Evolutionary conservation across 2,888 invertebrate genomes (phyloP), one percentile per base, ranked within the genome.

Genomic region (Teleiodes luculella): DNA sequence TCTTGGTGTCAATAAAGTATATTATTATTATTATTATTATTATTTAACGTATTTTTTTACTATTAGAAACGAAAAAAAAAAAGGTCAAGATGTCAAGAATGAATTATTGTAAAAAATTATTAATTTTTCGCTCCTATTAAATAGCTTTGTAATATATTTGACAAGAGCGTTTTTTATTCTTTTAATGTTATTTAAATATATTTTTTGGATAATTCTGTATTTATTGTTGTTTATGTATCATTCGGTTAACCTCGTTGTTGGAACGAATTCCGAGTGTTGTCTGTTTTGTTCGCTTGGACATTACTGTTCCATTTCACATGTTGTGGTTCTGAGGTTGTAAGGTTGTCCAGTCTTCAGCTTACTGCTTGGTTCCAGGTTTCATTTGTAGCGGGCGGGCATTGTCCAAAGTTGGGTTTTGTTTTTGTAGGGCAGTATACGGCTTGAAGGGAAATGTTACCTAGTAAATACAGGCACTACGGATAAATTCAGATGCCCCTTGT

Each of bases 281-380:
- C n/a, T 24, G 24, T 3, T 3, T 24, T 24, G 24, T 4, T 24
- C 24, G 24, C 24, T 24, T 49, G 49, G 49, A 49, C 49, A 31
- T 11, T 36, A 14, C 11, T 2, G 47, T 48, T 36, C 49, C 36
- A 55, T 57, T 55, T 61, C 57, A 60, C 60, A 77, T 55, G 51
- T 14, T 46, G 37, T 46, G 43, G 51, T 14, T 46, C 14, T 46
- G 43, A n/a, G 43, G 24, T 11, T 1, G 20, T 1, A 11, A 43
- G 37, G 49, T 53, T 43, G 55, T 52, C 24, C 43, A 55, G 57
- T 69, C 64, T 60, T 67, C 62, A 67, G 66, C 65, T 62, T 60
- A 33, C 55, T 39, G 65, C 64, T 65, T 58, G 52, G 59, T 39
- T 39, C 8, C 6, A 16, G 14, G 33, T 31, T 5, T n/a, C n/a